Conservation (phyloP, 2,113 vertebrate genomes). For the Phalacrocorax brasilianus region DNA sequence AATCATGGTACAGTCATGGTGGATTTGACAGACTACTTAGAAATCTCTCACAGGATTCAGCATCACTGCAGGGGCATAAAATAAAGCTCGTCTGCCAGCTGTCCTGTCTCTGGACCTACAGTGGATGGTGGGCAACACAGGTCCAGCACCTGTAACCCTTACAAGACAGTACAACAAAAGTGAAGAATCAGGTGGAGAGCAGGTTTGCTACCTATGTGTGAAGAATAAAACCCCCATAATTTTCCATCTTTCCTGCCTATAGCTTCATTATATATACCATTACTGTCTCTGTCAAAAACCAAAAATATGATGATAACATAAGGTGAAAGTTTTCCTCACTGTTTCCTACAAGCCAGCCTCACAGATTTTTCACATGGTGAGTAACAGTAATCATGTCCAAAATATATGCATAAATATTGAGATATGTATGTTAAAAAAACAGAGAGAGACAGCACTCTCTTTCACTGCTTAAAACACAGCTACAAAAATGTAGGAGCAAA, state of each 20-base stretch:
- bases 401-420: background rate
- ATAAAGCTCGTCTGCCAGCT: background rate
- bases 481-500: background rate
- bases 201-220: background rate
- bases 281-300: background rate
- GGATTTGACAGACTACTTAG: background rate
- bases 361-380: background rate
- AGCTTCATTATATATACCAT: background rate
- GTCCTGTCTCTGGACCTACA: background rate
- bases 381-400: background rate
- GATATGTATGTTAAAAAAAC: rapidly evolving
- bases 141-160: background rate
- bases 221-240: background rate
- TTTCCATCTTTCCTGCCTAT: background rate
- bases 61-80: rapidly evolving
- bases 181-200: background rate
- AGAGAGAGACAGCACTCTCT: background rate
- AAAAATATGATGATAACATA: background rate
- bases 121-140: background rate
- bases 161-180: background rate
- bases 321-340: background rate
- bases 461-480: background rate
- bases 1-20: background rate
- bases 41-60: background rate
- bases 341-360: background rate